phyloP scores from a whole-genome alignment of 2,888 invertebrate genomes.

The Gymnocheta viridis region DNA sequence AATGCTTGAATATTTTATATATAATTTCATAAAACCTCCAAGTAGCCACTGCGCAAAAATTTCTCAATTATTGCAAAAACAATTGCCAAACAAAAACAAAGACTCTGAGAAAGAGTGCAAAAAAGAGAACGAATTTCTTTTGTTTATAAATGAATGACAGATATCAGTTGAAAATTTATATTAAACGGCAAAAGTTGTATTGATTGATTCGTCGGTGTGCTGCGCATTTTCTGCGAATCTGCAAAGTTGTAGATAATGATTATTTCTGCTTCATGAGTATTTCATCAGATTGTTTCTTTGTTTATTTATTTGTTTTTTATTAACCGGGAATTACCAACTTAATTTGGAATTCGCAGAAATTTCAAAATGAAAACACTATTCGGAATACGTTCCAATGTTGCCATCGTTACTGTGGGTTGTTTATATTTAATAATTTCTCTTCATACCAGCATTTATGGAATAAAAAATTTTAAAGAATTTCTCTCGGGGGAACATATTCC shows the following conservation, averaged over 20 bases:
- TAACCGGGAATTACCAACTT: too few species aligned
- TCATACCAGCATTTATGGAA: conserved; percentile 24
- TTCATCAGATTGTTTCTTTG: neutral
- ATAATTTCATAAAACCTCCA: too few species aligned
- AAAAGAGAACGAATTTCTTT: neutral
- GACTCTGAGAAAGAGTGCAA: neutral
- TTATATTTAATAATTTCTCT: conserved; percentile 36
- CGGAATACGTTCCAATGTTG: conserved; percentile 22
- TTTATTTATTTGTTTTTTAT: too few species aligned
- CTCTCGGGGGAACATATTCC: neutral
- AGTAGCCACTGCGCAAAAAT: too few species aligned
- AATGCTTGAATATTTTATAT: too few species aligned
- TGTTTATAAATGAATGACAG: neutral
- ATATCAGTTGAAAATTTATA: conserved; percentile 4
- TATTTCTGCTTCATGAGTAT: neutral
- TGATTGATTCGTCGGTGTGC: neutral
- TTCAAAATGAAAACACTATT: conserved; percentile 40
- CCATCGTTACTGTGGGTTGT: neutral
- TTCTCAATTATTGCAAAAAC: too few species aligned
- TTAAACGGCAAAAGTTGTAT: neutral
- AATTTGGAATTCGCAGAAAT: neutral
- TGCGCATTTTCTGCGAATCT: conserved; percentile 1
- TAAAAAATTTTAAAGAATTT: neutral
- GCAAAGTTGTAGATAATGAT: neutral
- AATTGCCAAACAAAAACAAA: neutral